Conservation (phyloP, 2,888 invertebrate species). For the Cantharis rufa region DNA sequence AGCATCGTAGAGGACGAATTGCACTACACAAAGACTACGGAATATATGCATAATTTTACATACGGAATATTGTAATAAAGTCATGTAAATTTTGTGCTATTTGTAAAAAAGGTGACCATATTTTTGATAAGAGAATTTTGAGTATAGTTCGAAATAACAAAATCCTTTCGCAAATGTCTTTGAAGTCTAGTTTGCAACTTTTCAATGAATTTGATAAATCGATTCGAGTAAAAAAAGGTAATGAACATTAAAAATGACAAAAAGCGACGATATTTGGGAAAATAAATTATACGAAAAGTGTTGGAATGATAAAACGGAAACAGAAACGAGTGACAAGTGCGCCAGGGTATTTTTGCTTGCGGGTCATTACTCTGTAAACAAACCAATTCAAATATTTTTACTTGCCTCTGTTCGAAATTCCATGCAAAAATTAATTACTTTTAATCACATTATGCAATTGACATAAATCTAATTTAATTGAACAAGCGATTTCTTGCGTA, state of each 20-base stretch:
- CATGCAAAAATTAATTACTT: conserved; percentile 13
- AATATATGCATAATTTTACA: background rate
- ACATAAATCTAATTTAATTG: background rate
- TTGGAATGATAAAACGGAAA: conserved; percentile 11
- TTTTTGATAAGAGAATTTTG: background rate
- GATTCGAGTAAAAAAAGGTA: background rate
- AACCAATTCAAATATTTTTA: conserved; percentile 15
- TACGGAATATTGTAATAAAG: background rate
- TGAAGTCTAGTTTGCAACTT: background rate
- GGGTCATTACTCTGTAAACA: conserved; percentile 34
- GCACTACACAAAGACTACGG: background rate
- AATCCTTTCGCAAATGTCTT: background rate
- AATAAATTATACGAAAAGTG: conserved; percentile 4
- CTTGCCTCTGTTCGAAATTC: conserved; percentile 2
- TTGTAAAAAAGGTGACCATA: background rate
- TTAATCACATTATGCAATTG: conserved; percentile 7
- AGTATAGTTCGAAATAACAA: background rate
- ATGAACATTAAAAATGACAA: background rate
- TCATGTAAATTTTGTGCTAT: background rate
- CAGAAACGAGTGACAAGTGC: conserved; percentile 17
- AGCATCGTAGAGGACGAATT: background rate
- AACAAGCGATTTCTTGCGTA: background rate
- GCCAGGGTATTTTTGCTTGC: conserved; percentile 30
- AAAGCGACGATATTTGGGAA: background rate
- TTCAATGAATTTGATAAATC: background rate